Base-by-base conservation (phyloP, 53 echinoderm and acorn worm genomes). In the Antedon mediterranea region DNA sequence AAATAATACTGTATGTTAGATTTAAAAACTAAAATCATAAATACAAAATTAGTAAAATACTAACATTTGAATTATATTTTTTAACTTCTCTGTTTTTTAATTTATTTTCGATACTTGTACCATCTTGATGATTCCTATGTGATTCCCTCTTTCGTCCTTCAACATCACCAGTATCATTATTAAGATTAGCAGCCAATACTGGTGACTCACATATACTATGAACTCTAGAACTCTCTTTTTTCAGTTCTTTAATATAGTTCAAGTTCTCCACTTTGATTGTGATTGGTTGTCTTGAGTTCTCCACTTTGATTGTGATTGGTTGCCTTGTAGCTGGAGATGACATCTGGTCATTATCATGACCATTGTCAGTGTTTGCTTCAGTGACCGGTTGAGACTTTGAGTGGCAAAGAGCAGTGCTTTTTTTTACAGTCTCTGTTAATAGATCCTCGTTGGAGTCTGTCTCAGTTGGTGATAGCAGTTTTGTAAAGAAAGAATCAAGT, bases 401-500 rank as follows among this genome's bases (percentile, higher is more conserved):
- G n/a, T n/a, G n/a, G n/a, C n/a, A n/a, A n/a, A n/a, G n/a, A n/a
- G n/a, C n/a, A n/a, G n/a, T n/a, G n/a, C n/a, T n/a, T n/a, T n/a
- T n/a, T n/a, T n/a, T n/a, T n/a, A n/a, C n/a, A 41, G 5, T 41
- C 5, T 13, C 41, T 41, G 41, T 13, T 41, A 13, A 41, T 7
- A 41, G 7, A 41, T 41, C 57, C 2, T 57, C 57, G 57, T 23
- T 18, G 20, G 57, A 15, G 14, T 57, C 57, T 23, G 9, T 57
- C 15, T 57, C 57, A 57, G 57, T 2, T 57, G 11, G 57, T 57
- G 57, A 34, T 44, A 71, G 44, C 33, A 29, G 30, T 33, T 71
- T 84, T 30, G 80, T 43, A 30, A 95, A 83, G 83, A 91, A 95
- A 30, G 74, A 73, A 73, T 95, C 91, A 30, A 95, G 80, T 43